Base-by-base conservation (phyloP, 1,140 invertebrate species). In the Drosophila neocordata region DNA sequence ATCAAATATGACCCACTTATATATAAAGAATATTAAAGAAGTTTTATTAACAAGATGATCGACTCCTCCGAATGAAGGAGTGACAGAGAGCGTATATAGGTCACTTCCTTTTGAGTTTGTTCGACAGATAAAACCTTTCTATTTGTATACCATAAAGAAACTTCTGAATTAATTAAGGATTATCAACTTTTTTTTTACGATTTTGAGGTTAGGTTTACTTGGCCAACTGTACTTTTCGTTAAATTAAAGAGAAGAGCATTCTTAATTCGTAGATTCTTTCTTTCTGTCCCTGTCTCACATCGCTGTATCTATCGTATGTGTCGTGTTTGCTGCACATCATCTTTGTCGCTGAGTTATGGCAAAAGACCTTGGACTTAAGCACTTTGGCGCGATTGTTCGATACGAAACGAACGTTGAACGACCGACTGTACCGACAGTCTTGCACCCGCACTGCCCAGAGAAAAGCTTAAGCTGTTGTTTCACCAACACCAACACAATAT, bases 281-380 rank as follows among this genome's bases (percentile, higher is more conserved):
- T 27, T 15, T 57, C 15, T 66, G 20, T 15, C 37, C 12, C 3
- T 9, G 1, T 37, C 13, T 11, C 13, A 20, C 5, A 6, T 55
- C 27, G 5, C 5, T 31, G 27, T 31, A 31, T 24, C 52, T n/a
- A 12, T 15, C 24, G 15, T 51, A 9, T 56, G 18, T 22, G 53
- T 55, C 44, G 22, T 56, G 53, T 56, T 56, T 63, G 38, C 44
- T 73, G 44, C 63, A 68, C 80, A 73, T 74, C 77, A 81, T 78
- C 67, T 77, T 65, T 66, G 58, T 18, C 51, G 75, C 69, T 88
- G 76, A 87, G 64, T 87, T 87, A 87, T 87, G 65, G 78, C 75
- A 88, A 83, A 87, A 82, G 79, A 87, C 82, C 82, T 88, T 87
- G 82, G 82, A 81, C 69, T 85, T 72, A 75, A 83, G 69, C 69